Conservation (phyloP, 2,888 invertebrate genomes). For the Zygothrica quintamaculata region DNA sequence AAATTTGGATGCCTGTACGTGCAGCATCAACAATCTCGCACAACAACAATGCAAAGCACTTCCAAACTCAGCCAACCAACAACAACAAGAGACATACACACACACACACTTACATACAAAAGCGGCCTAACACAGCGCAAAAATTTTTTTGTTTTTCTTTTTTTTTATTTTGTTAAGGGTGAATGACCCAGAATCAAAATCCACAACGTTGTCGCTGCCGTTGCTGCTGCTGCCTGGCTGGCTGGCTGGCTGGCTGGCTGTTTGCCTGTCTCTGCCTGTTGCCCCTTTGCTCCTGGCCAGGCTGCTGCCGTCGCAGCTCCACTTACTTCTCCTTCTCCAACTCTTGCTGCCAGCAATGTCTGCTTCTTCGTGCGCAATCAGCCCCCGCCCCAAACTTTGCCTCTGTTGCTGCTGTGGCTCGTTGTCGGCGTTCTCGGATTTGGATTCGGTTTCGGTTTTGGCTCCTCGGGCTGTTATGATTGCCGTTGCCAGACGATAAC, state of each 20-base stretch:
- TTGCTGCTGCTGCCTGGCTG: slow-evolving; percentile 35
- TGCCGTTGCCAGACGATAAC: slow-evolving; percentile 79
- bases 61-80: slow-evolving; percentile 38
- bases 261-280: slow-evolving; percentile 23
- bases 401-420: slow-evolving; percentile 35
- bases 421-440: slow-evolving; percentile 41
- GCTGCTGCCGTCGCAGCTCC: slow-evolving; percentile 19
- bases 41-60: slow-evolving; percentile 41
- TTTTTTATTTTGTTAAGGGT: slow-evolving; percentile 79
- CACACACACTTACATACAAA: slow-evolving; percentile 54
- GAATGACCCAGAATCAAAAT: slow-evolving; percentile 83
- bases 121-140: slow-evolving; percentile 77
- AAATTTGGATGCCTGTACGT: slow-evolving; percentile 70
- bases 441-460: slow-evolving; percentile 42
- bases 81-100: slow-evolving; percentile 20
- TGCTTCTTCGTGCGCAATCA: slow-evolving; percentile 36
- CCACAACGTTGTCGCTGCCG: slow-evolving; percentile 70
- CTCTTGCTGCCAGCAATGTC: slow-evolving; percentile 16
- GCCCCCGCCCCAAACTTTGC: slow-evolving; percentile 1
- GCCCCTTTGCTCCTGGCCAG: slow-evolving; percentile 15
- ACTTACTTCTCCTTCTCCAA: slow-evolving; percentile 33
- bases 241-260: slow-evolving; percentile 27
- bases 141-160: slow-evolving; percentile 47
- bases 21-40: slow-evolving; percentile 58
- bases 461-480: slow-evolving; percentile 76